phyloP scores from a whole-genome alignment of 2,888 invertebrate genomes.

The Spodoptera exigua region DNA sequence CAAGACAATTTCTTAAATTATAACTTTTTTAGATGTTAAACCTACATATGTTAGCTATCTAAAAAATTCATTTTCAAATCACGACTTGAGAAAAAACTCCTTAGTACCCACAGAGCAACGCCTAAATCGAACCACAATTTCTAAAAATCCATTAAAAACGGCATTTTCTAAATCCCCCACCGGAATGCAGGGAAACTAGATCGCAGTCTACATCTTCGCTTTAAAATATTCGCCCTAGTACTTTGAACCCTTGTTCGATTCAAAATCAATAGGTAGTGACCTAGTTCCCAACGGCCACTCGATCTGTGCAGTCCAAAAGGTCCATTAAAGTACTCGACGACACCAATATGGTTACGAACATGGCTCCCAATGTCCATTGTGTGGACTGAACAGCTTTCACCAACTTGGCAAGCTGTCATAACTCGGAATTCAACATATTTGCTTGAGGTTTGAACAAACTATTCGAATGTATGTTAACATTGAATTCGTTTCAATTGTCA shows the following conservation, averaged over 20 bases:
- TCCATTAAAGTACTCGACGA: conserved; percentile 43
- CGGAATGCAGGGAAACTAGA: conserved; percentile 5
- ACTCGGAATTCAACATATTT: conserved; percentile 25
- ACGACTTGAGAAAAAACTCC: no score
- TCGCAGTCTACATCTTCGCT: conserved; percentile 8
- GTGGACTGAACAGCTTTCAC: conserved; percentile 4
- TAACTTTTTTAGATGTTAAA: no score
- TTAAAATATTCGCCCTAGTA: conserved; percentile 34
- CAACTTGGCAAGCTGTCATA: conserved; percentile 3
- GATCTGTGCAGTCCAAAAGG: conserved; percentile 19
- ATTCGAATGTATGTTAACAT: conserved; percentile 20
- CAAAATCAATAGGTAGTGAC: conserved; percentile 47
- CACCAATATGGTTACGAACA: conserved; percentile 25
- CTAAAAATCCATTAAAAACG: background rate
- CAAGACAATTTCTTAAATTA: no score
- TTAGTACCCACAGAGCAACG: no score
- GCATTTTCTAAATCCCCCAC: background rate
- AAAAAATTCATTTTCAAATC: background rate
- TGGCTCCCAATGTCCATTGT: conserved; percentile 24
- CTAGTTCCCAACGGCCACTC: conserved; percentile 38
- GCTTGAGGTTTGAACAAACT: conserved; percentile 1
- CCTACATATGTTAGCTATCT: no score
- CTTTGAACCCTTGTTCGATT: conserved; percentile 38
- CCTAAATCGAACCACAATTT: no score
- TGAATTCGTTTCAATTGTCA: conserved; percentile 21